phyloP scores from a whole-genome alignment of 2,797 vertebrate genomes.

The Meriones psammophilus region DNA sequence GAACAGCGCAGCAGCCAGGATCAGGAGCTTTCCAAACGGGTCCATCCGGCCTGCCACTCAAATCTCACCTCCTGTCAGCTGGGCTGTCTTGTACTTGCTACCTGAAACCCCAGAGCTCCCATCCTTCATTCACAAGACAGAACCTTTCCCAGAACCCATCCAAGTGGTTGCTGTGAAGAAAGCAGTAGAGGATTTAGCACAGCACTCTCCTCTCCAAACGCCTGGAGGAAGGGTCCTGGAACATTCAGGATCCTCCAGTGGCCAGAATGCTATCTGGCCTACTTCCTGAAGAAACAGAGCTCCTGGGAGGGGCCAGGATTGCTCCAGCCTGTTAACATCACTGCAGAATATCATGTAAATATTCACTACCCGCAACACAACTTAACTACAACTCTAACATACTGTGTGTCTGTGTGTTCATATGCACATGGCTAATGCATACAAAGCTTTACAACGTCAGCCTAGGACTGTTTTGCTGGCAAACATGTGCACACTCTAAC shows the following conservation, averaged over 20 bases:
- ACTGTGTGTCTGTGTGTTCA: too few relatives aligned
- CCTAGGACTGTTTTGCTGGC: not conserved
- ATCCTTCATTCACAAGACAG: not conserved
- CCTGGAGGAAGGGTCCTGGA: not conserved
- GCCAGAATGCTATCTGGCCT: not conserved
- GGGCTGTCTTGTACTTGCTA: not conserved
- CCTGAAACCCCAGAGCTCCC: not conserved
- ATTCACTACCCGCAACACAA: not conserved
- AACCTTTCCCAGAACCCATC: not conserved
- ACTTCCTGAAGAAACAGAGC: not conserved
- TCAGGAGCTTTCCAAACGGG: not conserved
- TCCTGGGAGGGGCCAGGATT: too few relatives aligned
- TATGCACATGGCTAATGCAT: not conserved
- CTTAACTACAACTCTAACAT: not conserved
- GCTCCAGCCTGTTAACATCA: not conserved
- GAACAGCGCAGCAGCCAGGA: accelerated
- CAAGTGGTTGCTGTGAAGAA: not conserved
- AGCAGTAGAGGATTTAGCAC: not conserved
- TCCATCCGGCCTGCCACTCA: not conserved
- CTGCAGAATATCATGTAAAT: not conserved
- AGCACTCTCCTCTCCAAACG: not conserved
- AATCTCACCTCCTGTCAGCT: not conserved
- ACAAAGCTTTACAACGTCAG: not conserved
- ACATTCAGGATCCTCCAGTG: not conserved
- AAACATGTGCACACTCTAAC: not conserved